A percentile compares a stretch with the other conserved stretches of the same genome.
These are phyloP conservation scores for Peromyscus melanophrys DNA, from an alignment of 2,797 vertebrate species.

Conservation along the genomic window DNA sequence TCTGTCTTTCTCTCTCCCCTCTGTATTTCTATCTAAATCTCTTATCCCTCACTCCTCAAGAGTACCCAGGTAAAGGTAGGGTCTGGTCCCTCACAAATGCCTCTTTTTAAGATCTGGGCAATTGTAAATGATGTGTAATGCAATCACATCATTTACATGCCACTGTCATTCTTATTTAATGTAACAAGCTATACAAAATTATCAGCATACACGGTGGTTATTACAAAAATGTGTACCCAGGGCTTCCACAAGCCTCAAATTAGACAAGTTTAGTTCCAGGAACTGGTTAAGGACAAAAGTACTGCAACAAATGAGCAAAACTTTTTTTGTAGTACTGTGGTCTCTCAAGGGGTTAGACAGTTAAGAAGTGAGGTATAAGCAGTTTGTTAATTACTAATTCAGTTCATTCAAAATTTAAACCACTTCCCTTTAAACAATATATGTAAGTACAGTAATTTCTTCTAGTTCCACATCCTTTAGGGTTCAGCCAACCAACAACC, in stretches of 20 bases:
- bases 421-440: not conserved
- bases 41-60: too few relatives aligned
- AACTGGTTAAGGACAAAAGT: not conserved
- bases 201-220: not conserved
- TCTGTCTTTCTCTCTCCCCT: too few relatives aligned
- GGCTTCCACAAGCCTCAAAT: not conserved
- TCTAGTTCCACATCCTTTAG: not conserved
- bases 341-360: not conserved
- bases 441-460: not conserved
- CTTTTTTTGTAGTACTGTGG: not conserved
- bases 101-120: not conserved
- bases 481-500: not conserved
- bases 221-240: not conserved
- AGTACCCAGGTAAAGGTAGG: too few relatives aligned
- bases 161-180: not conserved
- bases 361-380: not conserved
- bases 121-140: not conserved
- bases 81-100: too few relatives aligned
- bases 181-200: not conserved
- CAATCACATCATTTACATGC: not conserved
- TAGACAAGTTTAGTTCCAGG: not conserved
- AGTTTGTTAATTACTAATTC: not conserved
- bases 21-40: too few relatives aligned
- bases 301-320: not conserved
- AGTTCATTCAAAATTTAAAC: constrained; percentile 2